Evolutionary conservation across 2,113 vertebrate species (phyloP).

Genomic region (Podiceps cristatus): DNA sequence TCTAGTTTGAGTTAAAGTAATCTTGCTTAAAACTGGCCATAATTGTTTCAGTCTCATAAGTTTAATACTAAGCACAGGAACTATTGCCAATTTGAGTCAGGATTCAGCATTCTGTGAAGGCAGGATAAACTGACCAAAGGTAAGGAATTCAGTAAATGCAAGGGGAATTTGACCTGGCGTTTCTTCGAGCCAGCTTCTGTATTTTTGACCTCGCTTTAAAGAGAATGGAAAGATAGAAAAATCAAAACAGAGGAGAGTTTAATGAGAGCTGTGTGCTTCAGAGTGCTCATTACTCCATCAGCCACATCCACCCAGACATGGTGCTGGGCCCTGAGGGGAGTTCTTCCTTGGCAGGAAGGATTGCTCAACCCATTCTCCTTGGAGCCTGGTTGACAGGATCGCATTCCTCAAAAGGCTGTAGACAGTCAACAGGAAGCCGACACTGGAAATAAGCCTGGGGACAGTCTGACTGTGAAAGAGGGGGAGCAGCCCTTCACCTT

Average conservation of each 20-base stretch:
- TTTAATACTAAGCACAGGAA: conserved; percentile 20
- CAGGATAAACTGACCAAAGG: conserved; percentile 26
- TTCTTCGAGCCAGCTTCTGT: conserved; percentile 43
- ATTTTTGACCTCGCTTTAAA: neutral
- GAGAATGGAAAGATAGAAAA: neutral
- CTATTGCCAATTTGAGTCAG: neutral
- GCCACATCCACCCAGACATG: neutral
- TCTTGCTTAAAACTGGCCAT: conserved; percentile 31
- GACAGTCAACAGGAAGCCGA: neutral
- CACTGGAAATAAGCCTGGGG: neutral
- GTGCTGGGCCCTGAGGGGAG: neutral
- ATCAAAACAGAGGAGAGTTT: neutral
- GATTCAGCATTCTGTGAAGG: neutral
- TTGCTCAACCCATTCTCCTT: neutral
- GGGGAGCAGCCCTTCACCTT: neutral
- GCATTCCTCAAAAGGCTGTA: neutral
- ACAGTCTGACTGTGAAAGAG: neutral
- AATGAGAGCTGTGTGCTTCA: accelerated
- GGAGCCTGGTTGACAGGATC: neutral
- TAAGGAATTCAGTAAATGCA: conserved; percentile 15
- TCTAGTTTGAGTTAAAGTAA: conserved; percentile 47
- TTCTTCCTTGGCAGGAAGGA: neutral
- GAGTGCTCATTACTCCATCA: neutral
- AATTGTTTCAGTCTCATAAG: conserved; percentile 49
- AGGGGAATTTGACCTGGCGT: neutral